These are phyloP conservation scores for Syrrhaptes paradoxus DNA, from an alignment of 2,113 vertebrate species.

Conservation along the genomic window DNA sequence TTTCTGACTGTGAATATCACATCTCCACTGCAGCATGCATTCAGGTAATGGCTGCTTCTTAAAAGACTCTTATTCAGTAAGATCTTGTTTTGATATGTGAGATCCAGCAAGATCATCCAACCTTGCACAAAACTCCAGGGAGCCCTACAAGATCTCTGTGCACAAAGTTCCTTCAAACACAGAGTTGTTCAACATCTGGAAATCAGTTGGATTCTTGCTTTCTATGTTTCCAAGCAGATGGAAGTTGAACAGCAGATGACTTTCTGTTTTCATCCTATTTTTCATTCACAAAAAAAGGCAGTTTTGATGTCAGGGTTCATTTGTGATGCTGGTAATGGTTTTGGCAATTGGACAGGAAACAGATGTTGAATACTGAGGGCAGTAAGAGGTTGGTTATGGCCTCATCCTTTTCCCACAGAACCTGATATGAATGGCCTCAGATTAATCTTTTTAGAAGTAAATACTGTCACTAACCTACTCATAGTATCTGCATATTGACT, in stretches of 20 bases:
- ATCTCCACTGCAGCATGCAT: not conserved
- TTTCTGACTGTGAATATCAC: not conserved
- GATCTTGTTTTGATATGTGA: not conserved
- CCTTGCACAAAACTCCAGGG: not conserved
- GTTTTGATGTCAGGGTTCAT: not conserved
- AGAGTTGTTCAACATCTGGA: not conserved
- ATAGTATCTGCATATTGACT: not conserved
- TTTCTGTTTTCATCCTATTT: slow-evolving; percentile 8
- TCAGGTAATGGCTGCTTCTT: not conserved
- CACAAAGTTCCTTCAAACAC: not conserved
- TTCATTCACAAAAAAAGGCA: slow-evolving; percentile 50
- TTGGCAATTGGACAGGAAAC: slow-evolving; percentile 49
- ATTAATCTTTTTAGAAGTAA: not conserved
- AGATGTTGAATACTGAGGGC: not conserved
- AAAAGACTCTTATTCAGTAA: not conserved
- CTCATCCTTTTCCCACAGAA: slow-evolving; percentile 31
- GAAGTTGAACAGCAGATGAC: not conserved
- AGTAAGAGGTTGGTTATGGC: not conserved
- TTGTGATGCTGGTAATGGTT: not conserved
- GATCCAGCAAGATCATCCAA: not conserved
- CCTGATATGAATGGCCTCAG: not conserved
- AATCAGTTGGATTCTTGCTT: not conserved
- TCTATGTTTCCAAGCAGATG: not conserved
- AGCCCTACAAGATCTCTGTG: not conserved
- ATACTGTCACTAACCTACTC: not conserved